A percentile compares a stretch with the other conserved stretches of the same genome.
Conservation (phyloP, 2,113 vertebrate genomes). For the Natator depressus region DNA sequence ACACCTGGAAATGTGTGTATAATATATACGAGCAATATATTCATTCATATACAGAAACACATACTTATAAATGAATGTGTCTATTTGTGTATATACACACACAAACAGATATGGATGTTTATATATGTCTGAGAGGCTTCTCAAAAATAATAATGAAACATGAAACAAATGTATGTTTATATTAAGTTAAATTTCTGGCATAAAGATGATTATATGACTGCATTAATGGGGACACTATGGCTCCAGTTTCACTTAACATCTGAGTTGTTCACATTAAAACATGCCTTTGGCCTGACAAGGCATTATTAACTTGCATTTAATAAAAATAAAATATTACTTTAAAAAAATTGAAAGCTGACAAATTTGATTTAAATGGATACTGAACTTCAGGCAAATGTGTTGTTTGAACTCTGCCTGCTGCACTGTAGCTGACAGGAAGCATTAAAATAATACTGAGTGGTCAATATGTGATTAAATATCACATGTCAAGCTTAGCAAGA, state of each 20-base stretch:
- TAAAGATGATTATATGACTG: slow-evolving; percentile 45
- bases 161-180: neutral
- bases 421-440: slow-evolving; percentile 70
- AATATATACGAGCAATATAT: rapidly evolving
- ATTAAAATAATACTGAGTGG: slow-evolving; percentile 69
- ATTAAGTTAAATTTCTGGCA: slow-evolving; percentile 44
- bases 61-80: neutral
- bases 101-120: rapidly evolving
- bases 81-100: neutral
- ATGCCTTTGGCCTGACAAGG: slow-evolving; percentile 69
- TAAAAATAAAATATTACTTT: slow-evolving; percentile 71
- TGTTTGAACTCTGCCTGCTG: slow-evolving; percentile 74
- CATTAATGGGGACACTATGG: slow-evolving; percentile 39
- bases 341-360: slow-evolving; percentile 75
- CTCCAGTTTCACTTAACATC: slow-evolving; percentile 58
- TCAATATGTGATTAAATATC: slow-evolving; percentile 73
- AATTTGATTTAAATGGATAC: slow-evolving; percentile 74
- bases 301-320: slow-evolving; percentile 76
- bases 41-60: rapidly evolving
- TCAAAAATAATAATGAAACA: slow-evolving; percentile 21
- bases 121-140: neutral
- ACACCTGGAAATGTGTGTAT: rapidly evolving
- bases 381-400: slow-evolving; percentile 75
- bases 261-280: slow-evolving; percentile 65
- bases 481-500: slow-evolving; percentile 66